phyloP scores from a whole-genome alignment of 1,140 invertebrate genomes.

The Charaxes varanes region DNA sequence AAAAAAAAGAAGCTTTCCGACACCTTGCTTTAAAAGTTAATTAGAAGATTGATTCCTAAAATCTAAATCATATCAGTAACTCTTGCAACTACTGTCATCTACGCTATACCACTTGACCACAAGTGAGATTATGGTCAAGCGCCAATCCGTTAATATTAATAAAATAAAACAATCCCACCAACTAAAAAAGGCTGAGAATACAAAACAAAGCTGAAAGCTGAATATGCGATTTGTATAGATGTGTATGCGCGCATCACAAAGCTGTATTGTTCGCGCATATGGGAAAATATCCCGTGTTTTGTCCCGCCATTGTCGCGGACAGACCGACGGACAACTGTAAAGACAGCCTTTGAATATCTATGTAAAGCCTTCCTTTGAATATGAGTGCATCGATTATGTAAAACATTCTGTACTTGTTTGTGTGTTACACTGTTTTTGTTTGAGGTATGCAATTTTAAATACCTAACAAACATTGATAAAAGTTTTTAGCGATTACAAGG shows the following conservation, averaged over 20 bases:
- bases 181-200: conserved; percentile 31
- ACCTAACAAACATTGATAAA: too few species aligned
- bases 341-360: conserved; percentile 62
- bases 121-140: too few species aligned
- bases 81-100: too few species aligned
- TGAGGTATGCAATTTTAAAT: conserved; percentile 24
- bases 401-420: conserved; percentile 22
- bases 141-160: too few species aligned
- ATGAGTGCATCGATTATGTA: conserved; percentile 49
- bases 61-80: too few species aligned
- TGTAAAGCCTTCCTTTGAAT: conserved; percentile 42
- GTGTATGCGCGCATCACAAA: conserved; percentile 40
- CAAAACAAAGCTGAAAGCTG: conserved; percentile 42
- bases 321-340: conserved; percentile 69
- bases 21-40: too few species aligned
- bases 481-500: too few species aligned
- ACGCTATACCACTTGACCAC: too few species aligned
- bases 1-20: too few species aligned
- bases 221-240: conserved; percentile 40
- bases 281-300: conserved; percentile 69
- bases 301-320: conserved; percentile 61
- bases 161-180: conserved; percentile 9
- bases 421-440: conserved; percentile 24
- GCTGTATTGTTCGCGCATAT: conserved; percentile 59
- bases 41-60: too few species aligned